Base-by-base conservation (phyloP, 2,888 invertebrate genomes). In the Balanococcus diminutus region DNA sequence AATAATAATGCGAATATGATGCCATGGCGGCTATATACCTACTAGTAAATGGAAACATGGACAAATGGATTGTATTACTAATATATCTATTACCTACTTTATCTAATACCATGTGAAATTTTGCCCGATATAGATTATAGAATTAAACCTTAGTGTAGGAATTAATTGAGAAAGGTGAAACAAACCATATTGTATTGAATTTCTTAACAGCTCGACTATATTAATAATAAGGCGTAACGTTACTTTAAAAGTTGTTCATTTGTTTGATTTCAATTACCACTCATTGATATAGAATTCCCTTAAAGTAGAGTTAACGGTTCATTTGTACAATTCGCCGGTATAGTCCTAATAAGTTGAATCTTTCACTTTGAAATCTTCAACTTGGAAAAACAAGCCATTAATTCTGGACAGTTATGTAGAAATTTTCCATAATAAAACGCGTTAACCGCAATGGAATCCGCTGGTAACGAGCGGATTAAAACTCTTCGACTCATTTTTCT, bases 51-150 rank as follows among this genome's bases (percentile, higher is more conserved):
- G 72, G 72, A 72, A 72, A 72, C 72, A 72, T 32, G 32, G 72
- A 72, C n/a, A 61, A 32, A 72, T 72, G 72, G 72, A 72, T 72
- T 31, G 72, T 72, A 72, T 72, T 72, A 72, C 81, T 42, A 81
- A 81, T 81, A 81, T 81, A 81, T 81, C 81, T 81, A 42, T 81
- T 81, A 81, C 81, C 81, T 81, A 81, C 81, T 81, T 81, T 72
- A 72, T 72, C 31, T 72, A 72, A 81, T 39, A 81, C 39, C 81
- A 81, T 81, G 81, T 81, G 81, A 81, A 81, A 81, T 81, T 81
- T 42, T 81, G 39, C 81, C 22, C 28, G 72, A 72, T 72, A 72
- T 72, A 32, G 72, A 72, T 31, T 72, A 72, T 72, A 32, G 32
- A 32, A 72, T 72, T 32, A 72, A 72, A 72, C 32, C 32, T 72